Conservation (phyloP, 2,797 vertebrate genomes). For the Danio tinwini region DNA sequence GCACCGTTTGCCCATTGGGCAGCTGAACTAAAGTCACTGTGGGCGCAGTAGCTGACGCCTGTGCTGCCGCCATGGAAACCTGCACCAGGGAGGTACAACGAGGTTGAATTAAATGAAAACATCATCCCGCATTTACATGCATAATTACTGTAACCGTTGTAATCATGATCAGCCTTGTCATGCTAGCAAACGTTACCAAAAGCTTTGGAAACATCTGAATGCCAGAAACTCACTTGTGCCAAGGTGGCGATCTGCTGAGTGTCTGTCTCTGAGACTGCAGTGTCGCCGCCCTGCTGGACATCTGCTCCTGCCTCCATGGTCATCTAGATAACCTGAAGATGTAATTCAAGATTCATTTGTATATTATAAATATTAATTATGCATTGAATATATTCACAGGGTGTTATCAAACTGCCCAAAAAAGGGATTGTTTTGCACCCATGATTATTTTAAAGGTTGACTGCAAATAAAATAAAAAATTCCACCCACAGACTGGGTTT, state of each 20-base stretch:
- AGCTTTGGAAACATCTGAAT: neutral
- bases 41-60: conserved; percentile 86
- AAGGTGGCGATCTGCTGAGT: conserved; percentile 94
- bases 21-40: conserved; percentile 97
- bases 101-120: neutral
- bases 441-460: too few species aligned
- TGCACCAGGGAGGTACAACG: conserved; percentile 63
- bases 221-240: conserved; percentile 88
- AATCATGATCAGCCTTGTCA: neutral
- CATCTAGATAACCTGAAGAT: conserved; percentile 89
- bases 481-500: neutral
- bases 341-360: conserved; percentile 1
- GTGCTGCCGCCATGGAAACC: conserved; percentile 91
- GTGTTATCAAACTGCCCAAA: neutral
- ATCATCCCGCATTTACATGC: neutral
- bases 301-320: conserved; percentile 98
- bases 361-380: neutral
- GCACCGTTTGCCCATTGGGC: conserved; percentile 97
- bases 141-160: neutral
- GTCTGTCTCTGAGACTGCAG: conserved; percentile 92
- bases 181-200: neutral
- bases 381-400: neutral
- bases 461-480: neutral
- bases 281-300: conserved; percentile 94
- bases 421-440: neutral